Evolutionary conservation across 2,113 vertebrate genomes (phyloP).

Genomic region (Donacobius atricapilla): DNA sequence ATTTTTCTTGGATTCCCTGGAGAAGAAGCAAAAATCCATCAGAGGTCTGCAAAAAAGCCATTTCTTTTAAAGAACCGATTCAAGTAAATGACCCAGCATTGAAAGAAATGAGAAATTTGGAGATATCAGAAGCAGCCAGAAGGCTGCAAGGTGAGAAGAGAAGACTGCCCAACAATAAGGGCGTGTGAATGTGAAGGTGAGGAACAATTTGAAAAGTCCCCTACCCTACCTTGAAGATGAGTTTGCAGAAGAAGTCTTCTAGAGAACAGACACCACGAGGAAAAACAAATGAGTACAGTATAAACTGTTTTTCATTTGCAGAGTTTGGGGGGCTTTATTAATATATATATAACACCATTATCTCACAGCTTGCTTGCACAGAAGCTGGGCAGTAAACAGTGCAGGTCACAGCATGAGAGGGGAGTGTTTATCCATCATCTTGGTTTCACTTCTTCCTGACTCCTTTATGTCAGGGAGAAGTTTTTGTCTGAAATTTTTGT

Average conservation of each 20-base stretch:
- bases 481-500: neutral
- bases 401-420: neutral
- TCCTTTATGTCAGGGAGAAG: neutral
- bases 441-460: neutral
- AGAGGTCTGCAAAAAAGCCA: neutral
- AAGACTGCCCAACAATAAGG: neutral
- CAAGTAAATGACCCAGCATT: neutral
- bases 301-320: neutral
- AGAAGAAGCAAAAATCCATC: neutral
- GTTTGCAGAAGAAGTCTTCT: neutral
- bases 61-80: neutral
- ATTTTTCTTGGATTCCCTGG: conserved; percentile 3
- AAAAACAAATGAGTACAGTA: neutral
- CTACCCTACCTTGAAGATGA: neutral
- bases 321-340: neutral
- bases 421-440: neutral
- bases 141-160: neutral
- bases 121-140: neutral
- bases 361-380: neutral
- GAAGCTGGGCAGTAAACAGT: neutral
- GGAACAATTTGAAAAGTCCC: neutral
- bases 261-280: neutral
- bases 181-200: neutral
- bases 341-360: neutral
- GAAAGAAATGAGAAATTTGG: neutral